Conservation (phyloP, 1,140 invertebrate genomes). For the Drosophila melanica region DNA sequence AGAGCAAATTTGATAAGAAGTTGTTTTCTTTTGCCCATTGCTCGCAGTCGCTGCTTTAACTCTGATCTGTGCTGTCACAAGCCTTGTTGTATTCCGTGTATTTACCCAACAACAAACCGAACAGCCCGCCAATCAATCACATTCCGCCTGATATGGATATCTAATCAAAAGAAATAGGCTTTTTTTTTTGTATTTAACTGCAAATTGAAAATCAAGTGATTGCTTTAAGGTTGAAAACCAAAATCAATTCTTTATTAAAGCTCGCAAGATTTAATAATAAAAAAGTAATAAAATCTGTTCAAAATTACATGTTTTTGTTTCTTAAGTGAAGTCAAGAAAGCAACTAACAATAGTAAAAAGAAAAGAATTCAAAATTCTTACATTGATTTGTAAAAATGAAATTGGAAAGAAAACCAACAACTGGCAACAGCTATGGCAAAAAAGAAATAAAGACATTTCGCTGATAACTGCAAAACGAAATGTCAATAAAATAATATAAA, state of each 20-base stretch:
- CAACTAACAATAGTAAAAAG: too few species aligned
- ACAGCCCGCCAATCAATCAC: constrained; percentile 64
- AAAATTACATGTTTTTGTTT: too few species aligned
- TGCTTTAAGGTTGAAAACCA: constrained; percentile 1
- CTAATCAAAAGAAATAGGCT: constrained; percentile 70
- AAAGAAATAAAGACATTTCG: constrained; percentile 33
- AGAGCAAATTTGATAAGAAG: constrained; percentile 50
- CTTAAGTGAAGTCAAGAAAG: not conserved
- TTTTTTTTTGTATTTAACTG: constrained; percentile 20
- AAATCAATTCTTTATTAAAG: constrained; percentile 7
- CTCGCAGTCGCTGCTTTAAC: constrained; percentile 10
- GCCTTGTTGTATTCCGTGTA: constrained; percentile 31
- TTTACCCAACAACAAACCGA: constrained; percentile 55
- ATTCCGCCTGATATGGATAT: constrained; percentile 65
- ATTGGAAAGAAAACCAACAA: constrained; percentile 14
- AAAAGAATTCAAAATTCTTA: not conserved
- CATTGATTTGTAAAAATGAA: too few species aligned
- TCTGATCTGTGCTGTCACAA: constrained; percentile 33
- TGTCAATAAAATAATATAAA: constrained; percentile 81
- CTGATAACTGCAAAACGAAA: constrained; percentile 66
- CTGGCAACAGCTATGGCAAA: constrained; percentile 5
- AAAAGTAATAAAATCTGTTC: constrained; percentile 19
- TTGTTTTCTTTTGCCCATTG: constrained; percentile 18
- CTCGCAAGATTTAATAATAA: constrained; percentile 24
- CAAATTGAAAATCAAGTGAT: constrained; percentile 15